phyloP scores from a whole-genome alignment of 2,797 vertebrate species.

The Siniperca obscura region DNA sequence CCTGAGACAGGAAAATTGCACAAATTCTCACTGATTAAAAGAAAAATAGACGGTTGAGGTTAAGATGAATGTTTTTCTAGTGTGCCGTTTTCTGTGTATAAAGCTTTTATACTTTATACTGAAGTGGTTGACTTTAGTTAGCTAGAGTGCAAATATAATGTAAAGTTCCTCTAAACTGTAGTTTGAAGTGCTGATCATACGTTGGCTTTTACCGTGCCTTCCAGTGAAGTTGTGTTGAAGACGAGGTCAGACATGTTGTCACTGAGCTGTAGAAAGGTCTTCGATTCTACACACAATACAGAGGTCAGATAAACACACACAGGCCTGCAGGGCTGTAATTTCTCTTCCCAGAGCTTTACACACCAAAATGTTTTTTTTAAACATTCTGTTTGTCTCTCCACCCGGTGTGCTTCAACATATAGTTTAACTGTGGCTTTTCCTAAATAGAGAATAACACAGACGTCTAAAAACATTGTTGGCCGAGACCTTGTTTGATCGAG shows the following conservation, averaged over 20 bases:
- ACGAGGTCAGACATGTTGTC: constrained; percentile 52
- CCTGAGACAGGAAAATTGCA: background rate
- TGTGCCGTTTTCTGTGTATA: background rate
- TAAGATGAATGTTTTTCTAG: background rate
- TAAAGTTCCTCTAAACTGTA: constrained; percentile 16
- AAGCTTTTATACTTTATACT: background rate
- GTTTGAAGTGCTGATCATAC: constrained; percentile 15
- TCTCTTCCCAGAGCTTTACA: constrained; percentile 52
- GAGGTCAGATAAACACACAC: constrained; percentile 48
- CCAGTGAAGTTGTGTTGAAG: constrained; percentile 43
- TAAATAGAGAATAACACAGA: constrained; percentile 73
- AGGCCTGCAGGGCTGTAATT: constrained; percentile 61
- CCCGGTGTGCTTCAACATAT: constrained; percentile 49
- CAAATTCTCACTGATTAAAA: background rate
- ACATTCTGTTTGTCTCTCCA: constrained; percentile 14
- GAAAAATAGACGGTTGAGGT: background rate
- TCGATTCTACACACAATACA: constrained; percentile 42
- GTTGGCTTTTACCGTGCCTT: constrained; percentile 12
- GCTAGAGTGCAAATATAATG: background rate
- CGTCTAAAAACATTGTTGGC: constrained; percentile 65
- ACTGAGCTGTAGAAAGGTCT: constrained; percentile 42
- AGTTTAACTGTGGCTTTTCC: constrained; percentile 77
- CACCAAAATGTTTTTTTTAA: constrained; percentile 47
- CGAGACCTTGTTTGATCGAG: constrained; percentile 40
- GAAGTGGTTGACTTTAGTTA: background rate